Base-by-base conservation (phyloP, 2,113 vertebrate genomes). In the Corythoichthys intestinalis region DNA sequence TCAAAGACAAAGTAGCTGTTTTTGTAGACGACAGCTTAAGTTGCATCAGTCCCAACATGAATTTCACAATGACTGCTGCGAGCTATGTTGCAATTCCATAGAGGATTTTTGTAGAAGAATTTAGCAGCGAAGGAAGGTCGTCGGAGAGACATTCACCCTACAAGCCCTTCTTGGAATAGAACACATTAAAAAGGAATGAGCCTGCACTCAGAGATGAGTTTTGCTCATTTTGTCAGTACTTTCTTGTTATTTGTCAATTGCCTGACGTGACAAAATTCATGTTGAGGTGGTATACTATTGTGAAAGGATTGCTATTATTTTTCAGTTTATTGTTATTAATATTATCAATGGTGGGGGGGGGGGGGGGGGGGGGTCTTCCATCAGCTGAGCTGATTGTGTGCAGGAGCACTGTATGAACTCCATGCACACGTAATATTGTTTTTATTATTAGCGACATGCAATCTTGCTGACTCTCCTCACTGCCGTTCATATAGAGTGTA, bases 181-280 rank as follows among this genome's bases (percentile, higher is more conserved):
- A 74, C 66, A 62, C 72, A 86, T 86, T 78, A 83, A 86, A 83
- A 79, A 79, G 57, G 67, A 65, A 85, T 78, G 78, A 85, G 79
- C 14, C 61, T 71, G 46, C 65, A 74, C 71, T 72, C 66, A 37
- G 53, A 53, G 67, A 80, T 52, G 65, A 57, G 68, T 59, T 76
- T 74, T 76, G 10, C 46, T 48, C 65, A 64, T 72, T 75, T 80
- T 80, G 38, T 67, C 44, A 70, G n/a, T 28, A 28, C 20, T 28
- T 28, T 28, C 20, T 28, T 28, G 20, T 28, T 28, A 28, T 52
- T 48, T 72, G 70, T 77, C 81, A 2, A 49, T 28, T 28, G 20
- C 20, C 20, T 28, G 20, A 28, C 70, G 52, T 34, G 67, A 77
- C 65, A n/a, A 53, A n/a, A 53, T 53, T 53, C 5, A 20, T 53